Base-by-base conservation (phyloP, 2,888 invertebrate species). In the Meandrusa payeni region DNA sequence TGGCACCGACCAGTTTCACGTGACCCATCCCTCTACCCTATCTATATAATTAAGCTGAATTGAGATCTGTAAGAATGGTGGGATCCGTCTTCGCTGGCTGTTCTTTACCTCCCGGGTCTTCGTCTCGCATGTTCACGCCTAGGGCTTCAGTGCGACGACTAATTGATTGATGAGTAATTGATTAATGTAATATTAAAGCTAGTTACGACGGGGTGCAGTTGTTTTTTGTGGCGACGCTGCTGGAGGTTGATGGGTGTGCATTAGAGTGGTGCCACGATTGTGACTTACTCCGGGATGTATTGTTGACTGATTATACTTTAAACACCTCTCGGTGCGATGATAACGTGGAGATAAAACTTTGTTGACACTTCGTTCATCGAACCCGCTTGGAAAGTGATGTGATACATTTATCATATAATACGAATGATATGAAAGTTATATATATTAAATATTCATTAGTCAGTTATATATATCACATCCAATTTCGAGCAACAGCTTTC, bases 131-230 rank as follows among this genome's bases (percentile, higher is more conserved):
- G 69, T 76, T 74, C 65, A 67, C 72, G 76, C 71, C 73, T 80
- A 82, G 70, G 80, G 85, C 75, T 86, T 85, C 83, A 76, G 76
- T 65, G 59, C 66, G 72, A 69, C 64, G 69, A 64, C 64, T 81
- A 82, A 81, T 81, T 83, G 77, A 82, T 78, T 69, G 73, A 69
- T 62, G 72, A 66, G 59, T 75, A 80, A 81, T 81, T 80, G 77
- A 77, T 75, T 80, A 80, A 76, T 73, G 71, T 73, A 76, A 74
- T 70, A 69, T 65, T 52, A 61, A 67, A 61, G 61, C 57, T 41
- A 59, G 38, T 51, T 63, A 61, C 47, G 42, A 51, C 48, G 50
- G 48, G 55, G 57, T 54, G 54, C 46, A 29, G 36, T 36, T 37
- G 6, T 5, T 29, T 43, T 13, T 19, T 26, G 5, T 31, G 13